These are phyloP conservation scores for Loris lydekkerianus DNA, from an alignment of 2,797 vertebrate genomes.

Conservation along the genomic window DNA sequence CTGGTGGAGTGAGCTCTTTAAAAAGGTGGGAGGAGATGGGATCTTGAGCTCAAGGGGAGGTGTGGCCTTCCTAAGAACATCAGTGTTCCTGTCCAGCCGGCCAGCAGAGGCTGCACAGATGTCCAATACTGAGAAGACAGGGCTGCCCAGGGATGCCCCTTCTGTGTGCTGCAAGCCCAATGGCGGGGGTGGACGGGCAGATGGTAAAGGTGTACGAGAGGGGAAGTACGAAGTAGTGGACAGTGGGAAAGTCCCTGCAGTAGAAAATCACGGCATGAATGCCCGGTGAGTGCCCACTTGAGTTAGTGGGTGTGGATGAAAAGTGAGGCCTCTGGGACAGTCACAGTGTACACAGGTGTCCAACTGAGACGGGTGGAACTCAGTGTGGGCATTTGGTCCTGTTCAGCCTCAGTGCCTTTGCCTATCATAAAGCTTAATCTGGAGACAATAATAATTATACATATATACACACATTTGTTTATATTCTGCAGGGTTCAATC, in stretches of 20 bases:
- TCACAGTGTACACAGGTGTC: background rate
- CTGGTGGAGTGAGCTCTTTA: background rate
- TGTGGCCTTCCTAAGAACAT: rapidly evolving
- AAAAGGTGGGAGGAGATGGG: background rate
- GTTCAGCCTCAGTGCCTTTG: background rate
- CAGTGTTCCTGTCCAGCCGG: background rate
- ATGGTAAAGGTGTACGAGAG: background rate
- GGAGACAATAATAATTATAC: background rate
- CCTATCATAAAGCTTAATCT: background rate
- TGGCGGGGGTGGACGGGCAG: background rate
- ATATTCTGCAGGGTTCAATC: background rate
- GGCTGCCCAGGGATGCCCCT: background rate
- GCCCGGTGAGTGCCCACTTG: background rate
- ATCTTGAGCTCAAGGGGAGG: background rate
- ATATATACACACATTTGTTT: background rate
- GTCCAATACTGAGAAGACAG: rapidly evolving
- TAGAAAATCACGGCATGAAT: background rate
- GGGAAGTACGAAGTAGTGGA: background rate
- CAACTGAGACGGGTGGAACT: background rate
- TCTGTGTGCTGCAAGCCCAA: background rate
- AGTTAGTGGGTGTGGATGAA: background rate
- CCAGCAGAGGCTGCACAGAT: background rate
- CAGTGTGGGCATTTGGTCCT: background rate
- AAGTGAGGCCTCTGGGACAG: background rate
- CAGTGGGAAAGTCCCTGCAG: background rate